phyloP scores from a whole-genome alignment of 2,888 invertebrate genomes.

The Nomada ruficornis region DNA sequence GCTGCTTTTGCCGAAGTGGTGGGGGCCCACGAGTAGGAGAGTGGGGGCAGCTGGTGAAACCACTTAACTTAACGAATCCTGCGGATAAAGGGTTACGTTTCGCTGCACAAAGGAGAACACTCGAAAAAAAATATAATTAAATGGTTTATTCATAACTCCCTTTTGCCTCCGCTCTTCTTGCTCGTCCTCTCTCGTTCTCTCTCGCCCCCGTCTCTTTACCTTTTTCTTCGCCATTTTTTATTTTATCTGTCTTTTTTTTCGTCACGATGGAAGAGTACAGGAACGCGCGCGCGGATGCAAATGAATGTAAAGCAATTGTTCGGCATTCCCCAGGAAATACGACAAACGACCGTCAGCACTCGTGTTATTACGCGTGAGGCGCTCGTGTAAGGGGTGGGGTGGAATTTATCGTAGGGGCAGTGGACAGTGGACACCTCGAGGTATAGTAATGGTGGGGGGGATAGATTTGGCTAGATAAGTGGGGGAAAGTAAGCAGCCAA shows the following conservation, averaged over 20 bases:
- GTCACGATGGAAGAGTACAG: neutral
- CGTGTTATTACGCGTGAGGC: constrained; percentile 12
- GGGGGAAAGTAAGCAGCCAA: constrained; percentile 30
- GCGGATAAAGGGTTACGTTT: constrained; percentile 62
- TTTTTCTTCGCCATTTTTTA: neutral
- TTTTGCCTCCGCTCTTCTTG: constrained; percentile 1
- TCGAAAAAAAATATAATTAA: constrained; percentile 67
- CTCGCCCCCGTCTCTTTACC: neutral
- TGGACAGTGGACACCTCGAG: neutral
- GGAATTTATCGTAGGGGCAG: constrained; percentile 1
- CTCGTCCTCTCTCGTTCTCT: constrained; percentile 5
- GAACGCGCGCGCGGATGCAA: constrained; percentile 23
- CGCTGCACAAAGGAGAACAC: constrained; percentile 57
- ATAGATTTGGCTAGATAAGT: neutral
- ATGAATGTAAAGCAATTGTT: constrained; percentile 42
- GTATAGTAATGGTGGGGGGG: neutral
- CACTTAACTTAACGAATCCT: constrained; percentile 65
- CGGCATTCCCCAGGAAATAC: constrained; percentile 28
- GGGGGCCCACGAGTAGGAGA: neutral
- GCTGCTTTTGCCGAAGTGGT: neutral
- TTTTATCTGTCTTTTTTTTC: constrained; percentile 12
- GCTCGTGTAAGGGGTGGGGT: constrained; percentile 12
- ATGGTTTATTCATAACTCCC: constrained; percentile 65
- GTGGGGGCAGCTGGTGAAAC: constrained; percentile 46
- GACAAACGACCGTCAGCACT: constrained; percentile 32